phyloP scores from a whole-genome alignment of 2,113 vertebrate species.

The Sula dactylatra region DNA sequence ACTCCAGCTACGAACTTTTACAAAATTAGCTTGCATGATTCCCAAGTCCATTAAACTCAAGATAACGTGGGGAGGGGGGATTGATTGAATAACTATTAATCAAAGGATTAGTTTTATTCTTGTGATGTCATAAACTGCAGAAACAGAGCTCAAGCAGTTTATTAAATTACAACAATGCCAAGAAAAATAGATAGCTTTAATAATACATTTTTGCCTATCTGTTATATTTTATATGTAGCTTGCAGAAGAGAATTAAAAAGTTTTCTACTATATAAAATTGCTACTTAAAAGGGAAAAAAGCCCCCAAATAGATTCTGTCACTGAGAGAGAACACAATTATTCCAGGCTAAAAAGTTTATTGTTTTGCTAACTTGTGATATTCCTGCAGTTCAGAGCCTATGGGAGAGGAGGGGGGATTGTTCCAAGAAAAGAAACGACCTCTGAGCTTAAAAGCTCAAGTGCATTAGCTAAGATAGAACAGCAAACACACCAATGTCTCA shows the following conservation, averaged over 20 bases:
- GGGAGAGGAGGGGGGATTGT: background rate
- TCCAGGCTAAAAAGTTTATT: conserved; percentile 39
- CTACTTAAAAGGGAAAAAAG: conserved; percentile 57
- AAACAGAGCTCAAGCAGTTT: conserved; percentile 68
- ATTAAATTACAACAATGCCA: conserved; percentile 76
- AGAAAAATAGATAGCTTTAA: conserved; percentile 80
- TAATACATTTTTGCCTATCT: conserved; percentile 78
- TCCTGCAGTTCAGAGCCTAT: background rate
- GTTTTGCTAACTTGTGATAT: background rate
- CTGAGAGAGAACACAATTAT: conserved; percentile 62
- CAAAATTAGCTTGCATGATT: background rate
- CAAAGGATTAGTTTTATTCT: conserved; percentile 60
- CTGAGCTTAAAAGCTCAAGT: background rate
- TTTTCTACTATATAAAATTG: conserved; percentile 66
- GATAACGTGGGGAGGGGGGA: background rate
- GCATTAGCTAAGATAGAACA: background rate
- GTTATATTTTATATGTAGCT: conserved; percentile 69
- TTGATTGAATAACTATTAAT: conserved; percentile 63
- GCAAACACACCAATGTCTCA: background rate
- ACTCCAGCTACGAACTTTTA: background rate
- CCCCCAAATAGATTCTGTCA: conserved; percentile 1
- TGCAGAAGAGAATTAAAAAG: conserved; percentile 70
- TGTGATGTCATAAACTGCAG: conserved; percentile 66
- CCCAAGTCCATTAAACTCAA: background rate
- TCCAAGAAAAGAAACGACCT: background rate